These are phyloP conservation scores for Halocynthia roretzi DNA, from an alignment of 23 tunicate genomes.

Conservation along the genomic window DNA sequence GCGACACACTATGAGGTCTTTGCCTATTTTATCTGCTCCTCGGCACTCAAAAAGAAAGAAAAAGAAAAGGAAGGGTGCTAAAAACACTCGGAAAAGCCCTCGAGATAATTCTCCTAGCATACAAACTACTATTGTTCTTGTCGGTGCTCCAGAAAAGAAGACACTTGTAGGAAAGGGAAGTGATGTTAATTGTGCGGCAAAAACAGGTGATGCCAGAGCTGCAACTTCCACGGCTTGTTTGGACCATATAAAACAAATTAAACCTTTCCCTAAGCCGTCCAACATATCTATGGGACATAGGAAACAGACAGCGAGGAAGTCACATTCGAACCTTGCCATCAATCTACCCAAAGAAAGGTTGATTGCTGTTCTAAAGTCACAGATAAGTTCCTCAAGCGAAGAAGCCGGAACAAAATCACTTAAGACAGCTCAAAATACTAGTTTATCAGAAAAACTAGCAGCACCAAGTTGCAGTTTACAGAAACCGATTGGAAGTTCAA, in stretches of 20 bases:
- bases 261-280: constrained; percentile 12
- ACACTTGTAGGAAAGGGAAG: too few relatives aligned
- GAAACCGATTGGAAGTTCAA: too few relatives aligned
- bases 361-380: background rate
- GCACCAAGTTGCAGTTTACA: too few relatives aligned
- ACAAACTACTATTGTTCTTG: too few relatives aligned
- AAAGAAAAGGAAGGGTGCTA: constrained; percentile 8
- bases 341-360: constrained; percentile 14
- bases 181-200: too few relatives aligned
- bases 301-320: constrained; percentile 26
- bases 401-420: too few relatives aligned
- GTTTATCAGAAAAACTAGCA: too few relatives aligned
- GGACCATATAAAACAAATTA: background rate
- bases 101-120: background rate
- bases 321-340: background rate
- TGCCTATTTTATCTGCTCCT: constrained; percentile 4
- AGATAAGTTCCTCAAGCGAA: too few relatives aligned
- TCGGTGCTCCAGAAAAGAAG: background rate
- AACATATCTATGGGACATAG: constrained; percentile 19
- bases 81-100: background rate
- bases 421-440: too few relatives aligned
- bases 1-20: constrained; percentile 8
- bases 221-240: background rate
- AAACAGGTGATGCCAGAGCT: background rate
- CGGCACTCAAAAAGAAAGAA: constrained; percentile 12